These are phyloP conservation scores for Dreissena polymorpha DNA, from an alignment of 1,140 invertebrate species.

Conservation along the genomic window DNA sequence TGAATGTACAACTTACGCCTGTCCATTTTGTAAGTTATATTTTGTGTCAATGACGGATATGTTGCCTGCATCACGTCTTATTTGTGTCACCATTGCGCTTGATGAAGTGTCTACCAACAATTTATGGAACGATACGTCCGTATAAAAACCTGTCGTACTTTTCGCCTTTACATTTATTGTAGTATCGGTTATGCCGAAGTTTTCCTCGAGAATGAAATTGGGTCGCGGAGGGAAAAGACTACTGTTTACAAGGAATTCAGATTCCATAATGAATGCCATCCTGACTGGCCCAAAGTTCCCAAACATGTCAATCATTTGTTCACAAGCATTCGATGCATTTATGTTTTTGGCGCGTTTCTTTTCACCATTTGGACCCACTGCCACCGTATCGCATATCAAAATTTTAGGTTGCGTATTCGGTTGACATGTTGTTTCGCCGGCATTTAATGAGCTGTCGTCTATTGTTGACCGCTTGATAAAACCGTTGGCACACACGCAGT, in stretches of 20 bases:
- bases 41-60: not conserved
- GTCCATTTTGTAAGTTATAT: not conserved
- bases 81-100: not conserved
- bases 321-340: not conserved
- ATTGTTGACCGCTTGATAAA: not conserved
- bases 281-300: not conserved
- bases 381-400: too few relatives aligned
- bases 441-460: too few relatives aligned
- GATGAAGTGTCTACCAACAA: not conserved
- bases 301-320: constrained; percentile 1
- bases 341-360: too few relatives aligned
- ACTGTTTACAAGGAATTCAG: not conserved
- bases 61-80: not conserved
- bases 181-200: constrained; percentile 8
- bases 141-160: not conserved
- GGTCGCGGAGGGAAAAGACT: not conserved
- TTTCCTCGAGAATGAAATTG: not conserved
- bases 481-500: not conserved
- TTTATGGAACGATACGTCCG: not conserved
- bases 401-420: too few relatives aligned
- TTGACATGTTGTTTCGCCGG: not conserved
- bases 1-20: constrained; percentile 12
- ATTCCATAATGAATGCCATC: not conserved
- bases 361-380: too few relatives aligned
- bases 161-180: not conserved